phyloP scores from a whole-genome alignment of 2,113 vertebrate species.

The Camelus dromedarius region DNA sequence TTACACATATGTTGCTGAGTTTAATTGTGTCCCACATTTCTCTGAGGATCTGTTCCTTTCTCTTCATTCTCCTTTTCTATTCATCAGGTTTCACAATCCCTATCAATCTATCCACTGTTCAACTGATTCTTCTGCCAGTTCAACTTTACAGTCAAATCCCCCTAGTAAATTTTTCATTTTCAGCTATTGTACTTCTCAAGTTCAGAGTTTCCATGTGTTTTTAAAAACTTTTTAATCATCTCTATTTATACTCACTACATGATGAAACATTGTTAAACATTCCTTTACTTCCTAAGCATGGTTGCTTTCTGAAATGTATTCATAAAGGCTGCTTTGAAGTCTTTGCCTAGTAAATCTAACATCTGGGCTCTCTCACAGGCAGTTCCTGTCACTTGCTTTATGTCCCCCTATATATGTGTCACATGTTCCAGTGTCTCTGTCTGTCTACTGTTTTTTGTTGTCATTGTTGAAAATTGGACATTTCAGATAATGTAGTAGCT shows the following conservation, averaged over 20 bases:
- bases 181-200: not conserved
- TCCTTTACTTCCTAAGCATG: not conserved
- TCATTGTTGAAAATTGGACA: not conserved
- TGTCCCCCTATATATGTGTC: not conserved
- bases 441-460: not conserved
- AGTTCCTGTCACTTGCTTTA: not conserved
- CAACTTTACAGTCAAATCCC: not conserved
- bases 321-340: not conserved
- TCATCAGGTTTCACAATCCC: not conserved
- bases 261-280: not conserved
- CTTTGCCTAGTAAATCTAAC: not conserved
- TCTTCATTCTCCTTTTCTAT: not conserved
- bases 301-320: not conserved
- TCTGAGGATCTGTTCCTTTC: not conserved
- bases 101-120: not conserved
- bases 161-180: not conserved
- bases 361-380: not conserved
- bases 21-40: not conserved
- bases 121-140: not conserved
- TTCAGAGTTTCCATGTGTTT: not conserved
- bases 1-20: not conserved
- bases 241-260: not conserved
- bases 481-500: not conserved
- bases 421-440: not conserved
- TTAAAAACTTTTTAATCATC: not conserved